Evolutionary conservation across 37 sponge, comb jelly and placozoan genomes (phyloP).

Genomic region (Ephydatia muelleri): DNA sequence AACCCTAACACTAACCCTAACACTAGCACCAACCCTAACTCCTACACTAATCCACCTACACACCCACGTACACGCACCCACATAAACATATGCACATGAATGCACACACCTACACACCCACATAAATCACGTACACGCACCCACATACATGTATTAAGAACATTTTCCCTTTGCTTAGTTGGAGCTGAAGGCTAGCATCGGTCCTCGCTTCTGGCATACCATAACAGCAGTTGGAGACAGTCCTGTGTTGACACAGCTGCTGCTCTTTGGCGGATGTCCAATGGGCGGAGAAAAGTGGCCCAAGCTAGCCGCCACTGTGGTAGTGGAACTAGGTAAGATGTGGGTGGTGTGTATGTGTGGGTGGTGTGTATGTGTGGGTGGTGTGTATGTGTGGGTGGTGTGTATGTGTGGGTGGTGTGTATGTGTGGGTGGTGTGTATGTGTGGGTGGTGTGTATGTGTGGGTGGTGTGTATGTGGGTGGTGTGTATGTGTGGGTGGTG

Average conservation of each 20-base stretch:
- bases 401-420: neutral
- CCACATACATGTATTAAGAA: neutral
- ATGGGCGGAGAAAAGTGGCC: constrained; percentile 24
- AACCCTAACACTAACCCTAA: neutral
- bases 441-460: neutral
- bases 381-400: neutral
- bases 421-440: neutral
- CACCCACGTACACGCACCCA: neutral
- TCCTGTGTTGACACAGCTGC: constrained; percentile 13
- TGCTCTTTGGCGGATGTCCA: constrained; percentile 59
- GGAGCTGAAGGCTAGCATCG: neutral
- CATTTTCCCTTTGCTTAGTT: neutral
- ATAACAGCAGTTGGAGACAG: constrained; percentile 17
- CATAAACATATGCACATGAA: neutral
- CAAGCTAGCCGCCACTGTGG: constrained; percentile 47
- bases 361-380: neutral
- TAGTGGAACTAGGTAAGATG: constrained; percentile 39
- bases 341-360: neutral
- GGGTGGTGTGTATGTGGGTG: neutral
- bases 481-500: too few relatives aligned
- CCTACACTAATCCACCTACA: neutral
- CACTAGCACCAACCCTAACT: neutral
- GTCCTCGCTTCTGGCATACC: constrained; percentile 47
- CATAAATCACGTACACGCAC: neutral
- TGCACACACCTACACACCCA: neutral